Base-by-base conservation (phyloP, 2,797 vertebrate species). In the Peromyscus nudipes region DNA sequence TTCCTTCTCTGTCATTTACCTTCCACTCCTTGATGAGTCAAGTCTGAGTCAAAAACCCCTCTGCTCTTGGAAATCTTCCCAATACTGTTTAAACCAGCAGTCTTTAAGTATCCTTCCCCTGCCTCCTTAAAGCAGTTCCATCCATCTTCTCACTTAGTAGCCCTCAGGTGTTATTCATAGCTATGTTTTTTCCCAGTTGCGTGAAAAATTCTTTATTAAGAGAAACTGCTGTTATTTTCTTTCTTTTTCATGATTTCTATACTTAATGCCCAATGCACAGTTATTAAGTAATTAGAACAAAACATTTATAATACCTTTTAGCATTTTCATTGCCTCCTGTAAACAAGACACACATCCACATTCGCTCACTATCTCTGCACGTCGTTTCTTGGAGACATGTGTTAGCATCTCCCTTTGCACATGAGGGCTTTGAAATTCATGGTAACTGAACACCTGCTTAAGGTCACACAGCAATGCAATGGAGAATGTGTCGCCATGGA, bases 211-310 rank as follows among this genome's bases (percentile, higher is more conserved):
- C 27, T 65, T 92, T 64, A 46, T 13, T 65, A 43, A 19, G 55
- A 93, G 23, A 91, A 93, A 73, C 69, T 88, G 12, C 46, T 60
- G 0, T 88, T 43, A 25, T 55, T 40, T 14, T 73, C 29, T 52
- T 52, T 13, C n/a, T 34, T 75, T 75, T 23, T 27, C 31, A 3
- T 13, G 27, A 60, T 76, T 52, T 64, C 25, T 89, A 23, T 80
- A 65, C 27, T 31, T 88, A 89, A 91, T 95, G 25, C 19, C 13
- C 6, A 79, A 27, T 64, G 49, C 34, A 31, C 52, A 1, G 37
- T 79, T 60, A 62, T 77, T 71, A 96, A 76, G 65, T 73, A 96
- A 88, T 90, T 71, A 94, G 16, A 90, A 87, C 46, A 80, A 88
- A 80, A 8, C 73, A 96, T 92, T 95, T 96, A 14, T 88, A 85